A percentile compares a stretch with the other conserved stretches of the same genome.
phyloP scores from a whole-genome alignment of 2,888 invertebrate genomes.

The Melipona beecheii region DNA sequence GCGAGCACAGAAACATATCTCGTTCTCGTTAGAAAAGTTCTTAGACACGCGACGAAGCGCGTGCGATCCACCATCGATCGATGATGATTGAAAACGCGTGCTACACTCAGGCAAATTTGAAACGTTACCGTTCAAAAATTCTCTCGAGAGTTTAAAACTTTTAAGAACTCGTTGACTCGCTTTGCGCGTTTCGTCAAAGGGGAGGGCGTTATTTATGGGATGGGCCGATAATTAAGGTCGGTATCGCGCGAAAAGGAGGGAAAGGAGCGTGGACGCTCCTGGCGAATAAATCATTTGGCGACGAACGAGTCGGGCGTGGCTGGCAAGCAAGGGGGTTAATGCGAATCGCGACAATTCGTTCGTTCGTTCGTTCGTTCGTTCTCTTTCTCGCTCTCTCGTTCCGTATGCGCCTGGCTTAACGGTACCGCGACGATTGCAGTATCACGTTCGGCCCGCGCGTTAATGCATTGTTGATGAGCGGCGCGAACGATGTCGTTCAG shows the following conservation, averaged over 20 bases:
- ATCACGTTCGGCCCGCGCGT: slow-evolving; percentile 17
- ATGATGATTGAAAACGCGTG: neutral
- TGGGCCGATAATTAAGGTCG: slow-evolving; percentile 59
- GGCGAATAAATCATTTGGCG: slow-evolving; percentile 61
- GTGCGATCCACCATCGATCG: neutral
- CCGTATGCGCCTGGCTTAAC: slow-evolving; percentile 11
- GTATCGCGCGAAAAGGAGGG: slow-evolving; percentile 27
- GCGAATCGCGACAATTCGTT: slow-evolving; percentile 36
- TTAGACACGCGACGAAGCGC: neutral
- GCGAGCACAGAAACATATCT: slow-evolving; percentile 8
- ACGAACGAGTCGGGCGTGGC: slow-evolving; percentile 51
- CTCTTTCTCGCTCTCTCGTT: neutral
- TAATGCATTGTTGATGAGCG: slow-evolving; percentile 43
- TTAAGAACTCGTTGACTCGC: too few species aligned
- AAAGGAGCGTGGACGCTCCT: slow-evolving; percentile 34
- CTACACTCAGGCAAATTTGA: too few species aligned
- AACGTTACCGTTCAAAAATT: too few species aligned
- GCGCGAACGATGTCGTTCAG: slow-evolving; percentile 4
- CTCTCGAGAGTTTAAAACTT: too few species aligned
- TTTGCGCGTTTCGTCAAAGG: neutral
- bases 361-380: neutral
- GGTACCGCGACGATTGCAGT: slow-evolving; percentile 5
- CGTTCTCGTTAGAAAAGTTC: neutral
- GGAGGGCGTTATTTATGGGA: slow-evolving; percentile 24
- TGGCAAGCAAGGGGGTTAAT: slow-evolving; percentile 27